Base-by-base conservation (phyloP, 2,888 invertebrate species). In the Pycnomerus fuliginosus region DNA sequence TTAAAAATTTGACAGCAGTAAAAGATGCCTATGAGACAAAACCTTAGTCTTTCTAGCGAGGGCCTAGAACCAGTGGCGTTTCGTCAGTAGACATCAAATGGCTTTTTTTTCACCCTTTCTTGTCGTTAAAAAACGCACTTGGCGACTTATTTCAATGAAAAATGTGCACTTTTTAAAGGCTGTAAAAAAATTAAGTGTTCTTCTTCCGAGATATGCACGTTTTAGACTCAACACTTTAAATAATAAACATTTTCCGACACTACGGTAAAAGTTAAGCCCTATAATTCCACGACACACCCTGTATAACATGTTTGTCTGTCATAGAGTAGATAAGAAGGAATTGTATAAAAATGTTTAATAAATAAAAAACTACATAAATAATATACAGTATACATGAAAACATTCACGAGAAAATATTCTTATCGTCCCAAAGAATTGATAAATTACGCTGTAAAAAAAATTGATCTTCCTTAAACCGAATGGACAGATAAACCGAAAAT, bases 381-480 rank as follows among this genome's bases (percentile, higher is more conserved):
- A 45, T 32, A 50, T 32, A 46, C 37, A 50, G 16, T 34, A 32
- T 50, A 48, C 40, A 34, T 43, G 41, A 39, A 47, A 43, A 40
- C 13, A 4, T 16, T n/a, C n/a, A 16, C 35, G 30, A 35, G 34
- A 41, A 41, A 40, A 23, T 4, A 35, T 48, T 37, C 31, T 41
- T 14, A 40, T 20, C 39, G 32, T 28, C 20, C 27, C 3, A 38
- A 31, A 44, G 23, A 10, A 36, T 13, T 32, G 35, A 27, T 16
- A 46, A 20, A 5, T 20, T 20, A 20, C 20, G 5, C 5, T 5
- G 20, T 20, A 20, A 20, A 36, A 47, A 5, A 33, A 28, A 34
- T 31, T 35, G 17, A 42, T 35, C 34, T 41, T 57, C 53, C 59
- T 60, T 56, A 59, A 60, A 57, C 50, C 55, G 53, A 60, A 60